These are phyloP conservation scores for Melanostoma scalare DNA, from an alignment of 2,888 invertebrate species.

Conservation along the genomic window DNA sequence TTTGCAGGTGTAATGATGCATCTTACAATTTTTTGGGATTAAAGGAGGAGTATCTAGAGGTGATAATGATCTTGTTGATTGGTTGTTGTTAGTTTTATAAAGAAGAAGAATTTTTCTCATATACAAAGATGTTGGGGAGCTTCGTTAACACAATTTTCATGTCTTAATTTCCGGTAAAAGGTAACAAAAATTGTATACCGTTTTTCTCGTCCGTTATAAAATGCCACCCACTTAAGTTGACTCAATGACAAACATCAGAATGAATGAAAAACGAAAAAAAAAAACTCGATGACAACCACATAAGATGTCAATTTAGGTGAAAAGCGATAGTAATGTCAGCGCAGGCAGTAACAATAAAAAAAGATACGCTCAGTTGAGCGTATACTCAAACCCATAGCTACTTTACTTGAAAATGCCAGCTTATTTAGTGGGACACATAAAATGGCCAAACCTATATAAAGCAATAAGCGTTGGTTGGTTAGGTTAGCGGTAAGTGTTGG, in stretches of 20 bases:
- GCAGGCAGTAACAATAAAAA: conserved; percentile 34
- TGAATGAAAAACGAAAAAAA: neutral
- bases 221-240: conserved; percentile 55
- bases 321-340: conserved; percentile 60
- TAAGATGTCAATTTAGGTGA: conserved; percentile 58
- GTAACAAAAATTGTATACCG: conserved; percentile 2
- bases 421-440: conserved; percentile 44
- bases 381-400: conserved; percentile 9
- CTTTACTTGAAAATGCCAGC: conserved; percentile 58
- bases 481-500: conserved; percentile 11
- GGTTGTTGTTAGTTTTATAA: conserved; percentile 67
- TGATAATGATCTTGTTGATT: conserved; percentile 73
- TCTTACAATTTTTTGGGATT: conserved; percentile 18
- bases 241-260: neutral
- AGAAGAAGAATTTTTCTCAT: conserved; percentile 17
- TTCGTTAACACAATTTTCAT: conserved; percentile 59
- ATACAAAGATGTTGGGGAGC: conserved; percentile 7
- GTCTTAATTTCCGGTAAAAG: conserved; percentile 69
- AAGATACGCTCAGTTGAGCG: conserved; percentile 52
- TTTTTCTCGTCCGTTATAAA: conserved; percentile 32
- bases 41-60: conserved; percentile 64
- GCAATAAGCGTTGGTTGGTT: neutral
- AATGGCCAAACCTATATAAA: conserved; percentile 33
- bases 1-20: too few species aligned
- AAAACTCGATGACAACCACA: conserved; percentile 46